Evolutionary conservation across 2,113 vertebrate genomes (phyloP).

Genomic region (Anser cygnoides): DNA sequence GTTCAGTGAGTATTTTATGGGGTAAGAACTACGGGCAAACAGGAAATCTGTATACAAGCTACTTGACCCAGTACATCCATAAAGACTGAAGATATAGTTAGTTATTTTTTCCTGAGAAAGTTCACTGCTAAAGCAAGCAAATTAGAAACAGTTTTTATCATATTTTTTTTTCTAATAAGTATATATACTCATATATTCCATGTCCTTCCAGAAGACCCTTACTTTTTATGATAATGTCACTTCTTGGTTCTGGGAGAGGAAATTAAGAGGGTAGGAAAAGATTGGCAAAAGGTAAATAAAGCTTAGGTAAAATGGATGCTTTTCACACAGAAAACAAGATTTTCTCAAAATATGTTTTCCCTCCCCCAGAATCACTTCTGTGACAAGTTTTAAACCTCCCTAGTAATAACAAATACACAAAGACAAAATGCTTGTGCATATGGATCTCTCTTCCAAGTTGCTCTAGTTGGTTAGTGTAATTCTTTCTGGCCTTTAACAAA

Average conservation of each 20-base stretch:
- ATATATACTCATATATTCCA: not conserved
- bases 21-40: not conserved
- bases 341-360: not conserved
- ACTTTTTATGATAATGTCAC: not conserved
- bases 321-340: not conserved
- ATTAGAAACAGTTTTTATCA: not conserved
- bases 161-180: constrained; percentile 2
- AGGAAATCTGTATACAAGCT: not conserved
- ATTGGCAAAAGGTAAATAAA: not conserved
- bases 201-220: not conserved
- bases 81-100: not conserved
- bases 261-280: not conserved
- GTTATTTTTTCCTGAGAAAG: constrained; percentile 15
- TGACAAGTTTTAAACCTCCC: not conserved
- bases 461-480: constrained; percentile 7
- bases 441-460: not conserved
- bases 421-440: not conserved
- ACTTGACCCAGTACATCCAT: not conserved
- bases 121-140: not conserved
- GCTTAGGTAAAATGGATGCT: not conserved
- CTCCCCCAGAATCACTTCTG: not conserved
- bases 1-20: not conserved
- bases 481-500: constrained; percentile 26
- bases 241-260: not conserved
- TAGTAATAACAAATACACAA: not conserved